A percentile compares a stretch with the other conserved stretches of the same genome.
Conservation (phyloP, 2,888 invertebrate species). For the Bimastos eiseni region DNA sequence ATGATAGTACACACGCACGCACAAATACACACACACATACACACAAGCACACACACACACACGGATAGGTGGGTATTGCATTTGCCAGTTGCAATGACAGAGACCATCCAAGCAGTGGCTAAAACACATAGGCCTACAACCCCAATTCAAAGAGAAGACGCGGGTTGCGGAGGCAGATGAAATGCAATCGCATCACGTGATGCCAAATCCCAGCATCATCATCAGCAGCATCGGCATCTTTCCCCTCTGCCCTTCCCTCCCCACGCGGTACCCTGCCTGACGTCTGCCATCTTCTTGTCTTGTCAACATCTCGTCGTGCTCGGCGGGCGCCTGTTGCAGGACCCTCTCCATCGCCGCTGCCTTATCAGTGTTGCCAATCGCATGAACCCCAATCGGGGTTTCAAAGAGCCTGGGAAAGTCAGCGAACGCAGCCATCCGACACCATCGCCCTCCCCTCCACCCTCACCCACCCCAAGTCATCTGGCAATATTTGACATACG, state of each 20-base stretch:
- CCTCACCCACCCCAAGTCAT: neutral
- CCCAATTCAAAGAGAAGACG: neutral
- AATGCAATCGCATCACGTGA: neutral
- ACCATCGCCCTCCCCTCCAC: neutral
- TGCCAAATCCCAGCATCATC: neutral
- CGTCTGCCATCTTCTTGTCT: neutral
- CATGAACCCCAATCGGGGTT: constrained; percentile 13
- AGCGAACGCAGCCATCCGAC: neutral
- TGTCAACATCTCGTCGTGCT: neutral
- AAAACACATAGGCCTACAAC: no score
- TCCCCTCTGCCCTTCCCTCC: neutral
- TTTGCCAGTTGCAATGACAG: no score
- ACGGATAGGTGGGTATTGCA: no score
- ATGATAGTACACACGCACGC: no score
- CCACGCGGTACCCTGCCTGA: neutral
- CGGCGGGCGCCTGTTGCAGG: neutral
- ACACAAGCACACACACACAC: no score
- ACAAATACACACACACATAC: no score
- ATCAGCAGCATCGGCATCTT: neutral
- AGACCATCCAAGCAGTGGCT: no score
- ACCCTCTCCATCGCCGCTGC: neutral
- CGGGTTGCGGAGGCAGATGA: neutral
- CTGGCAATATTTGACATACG: constrained; percentile 13
- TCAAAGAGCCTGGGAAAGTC: neutral
- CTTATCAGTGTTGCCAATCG: constrained; percentile 7